Evolutionary conservation across 2,113 vertebrate genomes (phyloP).

Genomic region (Chaetura pelagica): DNA sequence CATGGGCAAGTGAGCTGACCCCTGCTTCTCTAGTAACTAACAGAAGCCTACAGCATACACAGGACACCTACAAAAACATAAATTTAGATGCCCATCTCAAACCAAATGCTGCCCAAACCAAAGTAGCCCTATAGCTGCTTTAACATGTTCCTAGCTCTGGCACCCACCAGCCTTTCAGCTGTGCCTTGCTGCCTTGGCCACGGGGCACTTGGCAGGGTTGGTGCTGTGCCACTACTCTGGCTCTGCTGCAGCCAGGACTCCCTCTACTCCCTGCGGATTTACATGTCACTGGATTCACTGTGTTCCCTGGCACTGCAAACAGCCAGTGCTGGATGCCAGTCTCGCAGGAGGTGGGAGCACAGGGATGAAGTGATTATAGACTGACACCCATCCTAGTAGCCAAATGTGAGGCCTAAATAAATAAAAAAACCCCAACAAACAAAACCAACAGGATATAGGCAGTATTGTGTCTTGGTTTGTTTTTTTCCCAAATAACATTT

Average conservation of each 20-base stretch:
- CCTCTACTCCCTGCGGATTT: background rate
- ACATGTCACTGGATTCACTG: background rate
- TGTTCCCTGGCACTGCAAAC: background rate
- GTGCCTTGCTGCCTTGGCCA: accelerated
- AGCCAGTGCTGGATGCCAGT: background rate
- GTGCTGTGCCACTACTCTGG: background rate
- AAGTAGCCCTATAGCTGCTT: background rate
- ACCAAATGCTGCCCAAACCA: background rate
- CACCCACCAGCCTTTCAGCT: background rate
- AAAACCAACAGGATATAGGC: background rate
- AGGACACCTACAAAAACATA: background rate
- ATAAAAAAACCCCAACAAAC: no score
- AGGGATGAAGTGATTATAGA: background rate
- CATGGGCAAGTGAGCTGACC: accelerated
- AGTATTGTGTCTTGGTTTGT: background rate
- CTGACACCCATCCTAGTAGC: background rate
- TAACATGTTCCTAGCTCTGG: background rate
- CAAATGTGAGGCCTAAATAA: background rate
- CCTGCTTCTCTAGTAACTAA: background rate
- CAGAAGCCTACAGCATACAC: background rate
- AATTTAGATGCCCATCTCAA: background rate
- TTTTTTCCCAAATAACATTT: background rate
- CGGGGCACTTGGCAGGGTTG: background rate
- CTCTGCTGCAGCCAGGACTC: background rate
- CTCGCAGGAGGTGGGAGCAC: background rate